Evolutionary conservation across 2,888 invertebrate species (phyloP), one percentile per base, ranked within the genome.

Genomic region (Eustalomyia histrio): DNA sequence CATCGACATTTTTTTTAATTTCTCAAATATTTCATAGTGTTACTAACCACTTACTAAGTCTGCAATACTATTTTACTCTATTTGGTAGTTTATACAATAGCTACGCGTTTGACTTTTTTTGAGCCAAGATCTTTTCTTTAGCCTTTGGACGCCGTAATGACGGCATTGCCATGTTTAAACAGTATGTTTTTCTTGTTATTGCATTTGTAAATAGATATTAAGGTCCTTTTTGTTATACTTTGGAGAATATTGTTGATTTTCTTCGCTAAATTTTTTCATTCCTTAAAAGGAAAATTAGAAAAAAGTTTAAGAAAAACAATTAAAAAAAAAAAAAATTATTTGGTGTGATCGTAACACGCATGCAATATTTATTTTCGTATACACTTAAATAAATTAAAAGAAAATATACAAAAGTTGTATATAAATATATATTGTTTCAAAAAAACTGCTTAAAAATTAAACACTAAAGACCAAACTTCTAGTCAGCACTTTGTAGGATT

Each of bases 261-360:
- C n/a, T 79, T 64, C 60, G 29, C 14, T 43, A 17, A 24, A 52
- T 52, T 71, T 67, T 12, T 24, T 17, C 24, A 29, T 55, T 67
- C 73, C 68, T 79, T 73, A 79, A 79, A 79, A 68, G 79, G 75
- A 65, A 53, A 10, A 52, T 69, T 64, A 64, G 57, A 74, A 79
- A 57, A 39, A 33, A 39, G 53, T 2, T 35, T 9, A 35, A n/a
- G 10, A 35, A 18, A 29, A 33, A 50, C 43, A 14, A 39, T 39
- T 39, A 2, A 29, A 47, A 39, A 55, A 74, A 55, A 74, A 52
- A 52, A 43, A 47, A 55, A 76, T 76, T 55, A 68, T 68, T 21
- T 29, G 57, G n/a, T n/a, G 18, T 55, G 68, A 76, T 76, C 55
- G 63, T 47, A 78, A 67, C 78, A 72, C 72, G 78, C 53, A 78